Evolutionary conservation across 2,888 invertebrate genomes (phyloP).

Genomic region (Athetis lepigone): DNA sequence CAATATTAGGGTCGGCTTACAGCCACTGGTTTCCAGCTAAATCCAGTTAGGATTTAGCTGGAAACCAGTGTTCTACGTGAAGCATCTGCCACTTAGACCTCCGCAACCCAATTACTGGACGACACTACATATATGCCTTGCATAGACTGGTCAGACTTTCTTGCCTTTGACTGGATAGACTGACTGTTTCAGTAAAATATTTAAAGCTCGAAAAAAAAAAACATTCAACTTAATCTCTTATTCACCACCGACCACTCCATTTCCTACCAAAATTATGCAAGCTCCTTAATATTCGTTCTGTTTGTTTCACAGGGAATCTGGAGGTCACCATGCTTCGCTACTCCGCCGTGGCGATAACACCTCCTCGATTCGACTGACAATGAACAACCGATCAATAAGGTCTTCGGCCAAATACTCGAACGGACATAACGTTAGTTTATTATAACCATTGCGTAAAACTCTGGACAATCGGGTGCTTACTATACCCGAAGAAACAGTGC

Average conservation of each 20-base stretch:
- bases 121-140: too few relatives aligned
- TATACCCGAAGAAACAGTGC: slow-evolving; percentile 65
- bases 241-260: neutral
- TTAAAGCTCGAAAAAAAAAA: neutral
- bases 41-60: too few relatives aligned
- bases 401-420: slow-evolving; percentile 85
- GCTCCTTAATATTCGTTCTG: slow-evolving; percentile 6
- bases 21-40: too few relatives aligned
- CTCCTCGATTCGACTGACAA: slow-evolving; percentile 83
- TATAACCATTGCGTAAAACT: slow-evolving; percentile 76
- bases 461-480: slow-evolving; percentile 41
- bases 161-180: too few relatives aligned
- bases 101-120: too few relatives aligned
- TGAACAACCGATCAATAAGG: slow-evolving; percentile 78
- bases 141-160: too few relatives aligned
- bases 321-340: slow-evolving; percentile 82
- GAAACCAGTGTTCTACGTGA: too few relatives aligned
- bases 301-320: slow-evolving; percentile 85
- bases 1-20: too few relatives aligned
- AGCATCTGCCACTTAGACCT: too few relatives aligned
- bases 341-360: slow-evolving; percentile 84
- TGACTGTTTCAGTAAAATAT: too few relatives aligned
- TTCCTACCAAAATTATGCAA: neutral
- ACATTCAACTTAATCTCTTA: neutral
- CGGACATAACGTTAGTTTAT: slow-evolving; percentile 82